Base-by-base conservation (phyloP, 1,140 invertebrate species). In the Drosophila persimilis region DNA sequence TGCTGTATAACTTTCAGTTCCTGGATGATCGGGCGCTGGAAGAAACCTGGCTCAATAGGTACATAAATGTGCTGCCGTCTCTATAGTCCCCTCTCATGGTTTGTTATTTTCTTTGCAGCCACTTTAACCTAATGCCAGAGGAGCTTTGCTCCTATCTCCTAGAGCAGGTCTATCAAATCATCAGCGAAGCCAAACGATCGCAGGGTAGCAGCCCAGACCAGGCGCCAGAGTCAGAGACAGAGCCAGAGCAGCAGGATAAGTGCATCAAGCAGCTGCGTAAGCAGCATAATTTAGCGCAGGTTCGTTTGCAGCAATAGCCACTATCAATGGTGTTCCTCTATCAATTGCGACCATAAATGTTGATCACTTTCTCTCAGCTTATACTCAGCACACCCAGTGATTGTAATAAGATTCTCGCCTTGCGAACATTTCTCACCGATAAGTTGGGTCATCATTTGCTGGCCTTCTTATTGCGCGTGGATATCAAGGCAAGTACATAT, bases 351-450 rank as follows among this genome's bases (percentile, higher is more conserved):
- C 6, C 29, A 5, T 24, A 15, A 22, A 24, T 47, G 3, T 13
- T 39, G 3, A 26, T 0, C 7, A 41, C 45, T 52, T 20, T 11
- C 2, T 55, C 74, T 1, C 51, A 90, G 90, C 70, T 91, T 4
- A 90, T 91, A 56, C 67, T 91, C 26, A 88, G 84, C 73, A 84
- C 80, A 9, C 83, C 90, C 39, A 90, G 86, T 64, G 90, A 91
- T 53, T 91, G 86, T 53, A 89, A 79, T 22, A 91, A 91, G 58
- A 90, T 91, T 56, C 64, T 91, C 6, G 89, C 89, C 2, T 48
- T 91, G 52, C 80, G 90, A 2, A 88, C 77, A 9, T 91, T 89
- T 53, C 69, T 91, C 13, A 91, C 90, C 9, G 62, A 90, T 44
- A 73, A 86, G 11, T 60, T 91, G 50, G 90, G 90, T n/a, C 84